Percentiles rank a stretch among this genome's conserved stretches.
Conservation (phyloP, 2,797 vertebrate genomes). For the Babyrousa celebensis region DNA sequence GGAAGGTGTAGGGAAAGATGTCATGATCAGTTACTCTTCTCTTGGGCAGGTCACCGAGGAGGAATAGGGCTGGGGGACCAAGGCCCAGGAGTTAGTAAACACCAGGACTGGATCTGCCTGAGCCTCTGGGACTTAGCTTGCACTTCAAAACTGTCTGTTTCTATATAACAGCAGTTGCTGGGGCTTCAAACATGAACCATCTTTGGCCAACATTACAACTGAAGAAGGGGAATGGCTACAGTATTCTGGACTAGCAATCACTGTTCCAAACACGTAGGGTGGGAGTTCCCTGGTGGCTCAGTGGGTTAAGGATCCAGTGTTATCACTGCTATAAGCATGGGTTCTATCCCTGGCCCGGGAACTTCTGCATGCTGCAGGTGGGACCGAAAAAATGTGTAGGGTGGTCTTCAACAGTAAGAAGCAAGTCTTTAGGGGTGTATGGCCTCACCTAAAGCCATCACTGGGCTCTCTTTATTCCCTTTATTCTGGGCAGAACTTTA, state of each 20-base stretch:
- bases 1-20: not conserved
- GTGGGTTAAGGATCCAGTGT: no score
- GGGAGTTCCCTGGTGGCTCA: not conserved
- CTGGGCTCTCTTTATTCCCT: not conserved
- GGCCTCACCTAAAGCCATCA: not conserved
- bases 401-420: not conserved
- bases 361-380: no score
- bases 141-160: not conserved
- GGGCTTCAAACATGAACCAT: not conserved
- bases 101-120: not conserved
- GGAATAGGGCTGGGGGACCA: not conserved
- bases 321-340: no score
- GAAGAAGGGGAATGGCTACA: not conserved
- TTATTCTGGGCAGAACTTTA: not conserved
- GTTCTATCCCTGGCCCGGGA: no score
- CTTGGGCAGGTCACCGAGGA: not conserved
- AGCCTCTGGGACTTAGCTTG: not conserved
- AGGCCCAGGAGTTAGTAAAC: not conserved
- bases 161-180: not conserved
- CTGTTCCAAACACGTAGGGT: not conserved
- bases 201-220: not conserved
- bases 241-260: not conserved
- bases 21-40: not conserved
- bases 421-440: not conserved
- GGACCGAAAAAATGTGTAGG: no score